phyloP scores from a whole-genome alignment of 2,113 vertebrate genomes.

The Sylvilagus bachmani region DNA sequence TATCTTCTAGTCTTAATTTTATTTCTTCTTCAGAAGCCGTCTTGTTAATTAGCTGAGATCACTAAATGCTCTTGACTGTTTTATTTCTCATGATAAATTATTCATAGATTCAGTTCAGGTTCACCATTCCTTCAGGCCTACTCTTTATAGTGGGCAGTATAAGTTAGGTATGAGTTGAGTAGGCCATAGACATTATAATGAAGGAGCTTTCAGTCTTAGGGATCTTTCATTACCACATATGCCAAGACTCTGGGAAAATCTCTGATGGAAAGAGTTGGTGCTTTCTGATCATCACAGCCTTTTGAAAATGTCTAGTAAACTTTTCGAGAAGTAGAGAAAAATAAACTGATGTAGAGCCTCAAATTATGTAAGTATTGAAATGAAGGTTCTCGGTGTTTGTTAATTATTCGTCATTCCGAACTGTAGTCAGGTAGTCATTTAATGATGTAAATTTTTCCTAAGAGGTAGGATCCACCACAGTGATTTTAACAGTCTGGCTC shows the following conservation, averaged over 20 bases:
- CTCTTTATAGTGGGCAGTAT: neutral
- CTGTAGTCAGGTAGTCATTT: neutral
- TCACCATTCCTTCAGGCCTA: constrained; percentile 23
- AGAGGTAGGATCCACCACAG: neutral
- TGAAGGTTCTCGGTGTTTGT: neutral
- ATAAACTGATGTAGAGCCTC: neutral
- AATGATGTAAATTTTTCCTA: neutral
- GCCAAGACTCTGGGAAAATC: neutral
- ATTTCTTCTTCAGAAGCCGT: constrained; percentile 52
- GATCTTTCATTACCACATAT: neutral
- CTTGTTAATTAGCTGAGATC: constrained; percentile 67
- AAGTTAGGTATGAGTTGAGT: neutral
- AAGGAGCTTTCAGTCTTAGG: neutral
- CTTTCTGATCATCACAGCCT: neutral
- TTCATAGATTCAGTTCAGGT: constrained; percentile 49
- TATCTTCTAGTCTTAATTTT: constrained; percentile 66
- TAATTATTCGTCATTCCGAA: neutral
- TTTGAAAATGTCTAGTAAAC: neutral
- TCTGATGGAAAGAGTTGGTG: neutral
- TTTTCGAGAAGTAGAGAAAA: neutral
- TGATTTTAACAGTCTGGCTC: neutral
- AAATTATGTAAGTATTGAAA: neutral
- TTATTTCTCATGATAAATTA: constrained; percentile 62
- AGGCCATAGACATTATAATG: neutral
- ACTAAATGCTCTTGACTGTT: constrained; percentile 55